Evolutionary conservation across 2,888 invertebrate species (phyloP), one percentile per base, ranked within the genome.

Genomic region (Dichetophora obliterata): DNA sequence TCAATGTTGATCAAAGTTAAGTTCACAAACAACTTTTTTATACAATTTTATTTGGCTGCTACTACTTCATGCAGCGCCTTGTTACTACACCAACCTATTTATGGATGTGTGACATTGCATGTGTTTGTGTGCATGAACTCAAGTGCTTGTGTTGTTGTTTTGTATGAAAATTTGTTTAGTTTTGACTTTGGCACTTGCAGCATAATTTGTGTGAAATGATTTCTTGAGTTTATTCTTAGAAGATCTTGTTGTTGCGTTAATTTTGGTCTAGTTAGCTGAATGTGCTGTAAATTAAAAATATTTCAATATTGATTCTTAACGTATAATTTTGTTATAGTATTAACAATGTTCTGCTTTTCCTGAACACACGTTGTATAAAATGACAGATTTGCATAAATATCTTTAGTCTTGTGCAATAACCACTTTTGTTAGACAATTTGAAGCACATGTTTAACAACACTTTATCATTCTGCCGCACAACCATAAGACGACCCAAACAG

Each of bases 391-490:
- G 24, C 19, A 24, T 59, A 24, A 24, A 24, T 24, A 27, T 22
- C 57, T 22, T 3, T 1, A 24, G 57, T 9, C 8, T 14, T 6
- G 57, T 4, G 14, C 19, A 27, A 59, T 11, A 24, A 19, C 3
- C 11, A 54, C 9, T 22, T 54, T 54, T 54, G 6, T 22, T 22
- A 54, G 19, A 22, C 24, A 22, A 22, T 68, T 48, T 24, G 14
- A 43, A 50, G 24, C 68, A 68, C n/a, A 68, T 68, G 68, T 48
- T 65, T 68, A 50, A 14, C 43, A 66, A 19, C 68, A 48, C 63
- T 65, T 65, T n/a, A 19, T 34, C 37, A 37, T 34, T 37, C 19
- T 27, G 9, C n/a, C n/a, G n/a, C n/a, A n/a, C n/a, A n/a, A n/a
- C n/a, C n/a, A n/a, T n/a, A n/a, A n/a, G n/a, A n/a, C n/a, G n/a